Conservation (phyloP, 2,888 invertebrate genomes). For the Cinara cedri region DNA sequence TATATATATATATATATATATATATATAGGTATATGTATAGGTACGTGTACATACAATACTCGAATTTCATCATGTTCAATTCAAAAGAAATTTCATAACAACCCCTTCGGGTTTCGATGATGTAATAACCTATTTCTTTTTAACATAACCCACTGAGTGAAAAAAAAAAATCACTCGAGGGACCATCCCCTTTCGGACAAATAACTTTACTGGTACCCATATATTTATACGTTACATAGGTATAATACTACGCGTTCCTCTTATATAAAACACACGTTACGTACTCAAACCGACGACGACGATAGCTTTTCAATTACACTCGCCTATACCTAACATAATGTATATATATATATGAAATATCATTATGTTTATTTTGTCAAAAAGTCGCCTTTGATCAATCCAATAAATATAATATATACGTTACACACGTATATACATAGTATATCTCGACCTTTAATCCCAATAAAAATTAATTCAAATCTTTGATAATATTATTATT, state of each 20-base stretch:
- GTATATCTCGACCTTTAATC: neutral
- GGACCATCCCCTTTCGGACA: neutral
- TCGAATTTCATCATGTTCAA: constrained; percentile 14
- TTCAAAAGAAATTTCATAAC: constrained; percentile 39
- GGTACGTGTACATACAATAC: neutral
- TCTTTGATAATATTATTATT: neutral
- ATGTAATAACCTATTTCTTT: constrained; percentile 21
- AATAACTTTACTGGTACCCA: neutral
- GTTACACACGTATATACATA: too few species aligned
- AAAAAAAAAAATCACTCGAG: neutral
- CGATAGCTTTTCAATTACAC: constrained; percentile 12
- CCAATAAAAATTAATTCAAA: neutral
- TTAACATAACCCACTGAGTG: constrained; percentile 3
- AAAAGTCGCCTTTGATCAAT: neutral
- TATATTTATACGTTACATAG: too few species aligned
- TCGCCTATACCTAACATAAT: too few species aligned
- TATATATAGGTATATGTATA: neutral
- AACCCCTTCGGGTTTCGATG: constrained; percentile 18
- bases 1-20: neutral
- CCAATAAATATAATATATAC: neutral
- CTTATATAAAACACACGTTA: neutral
- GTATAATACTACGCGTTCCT: too few species aligned
- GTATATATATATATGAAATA: too few species aligned
- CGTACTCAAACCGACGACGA: neutral
- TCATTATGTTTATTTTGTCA: neutral